phyloP scores from a whole-genome alignment of 2,888 invertebrate genomes.

The Argyra leucocephala region DNA sequence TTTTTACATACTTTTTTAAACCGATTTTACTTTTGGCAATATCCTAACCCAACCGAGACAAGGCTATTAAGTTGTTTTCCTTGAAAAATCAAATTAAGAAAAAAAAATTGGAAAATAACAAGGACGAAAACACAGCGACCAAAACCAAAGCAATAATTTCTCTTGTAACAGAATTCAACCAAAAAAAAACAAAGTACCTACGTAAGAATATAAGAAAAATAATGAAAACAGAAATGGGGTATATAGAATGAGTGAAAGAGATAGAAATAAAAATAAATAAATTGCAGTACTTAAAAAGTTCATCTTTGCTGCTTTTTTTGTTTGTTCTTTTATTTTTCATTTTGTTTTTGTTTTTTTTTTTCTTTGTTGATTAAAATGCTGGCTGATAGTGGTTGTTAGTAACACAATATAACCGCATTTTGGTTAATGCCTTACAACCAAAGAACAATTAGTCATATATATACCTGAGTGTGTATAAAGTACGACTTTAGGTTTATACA shows the following conservation, averaged over 20 bases:
- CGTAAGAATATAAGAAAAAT: background rate
- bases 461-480: too few species aligned
- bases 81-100: background rate
- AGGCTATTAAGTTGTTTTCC: background rate
- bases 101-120: too few species aligned
- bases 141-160: background rate
- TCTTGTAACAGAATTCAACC: background rate
- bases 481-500: too few species aligned
- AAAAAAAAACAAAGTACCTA: background rate
- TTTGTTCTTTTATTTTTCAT: background rate
- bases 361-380: too few species aligned
- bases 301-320: background rate
- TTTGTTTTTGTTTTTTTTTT: too few species aligned
- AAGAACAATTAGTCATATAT: too few species aligned
- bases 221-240: too few species aligned
- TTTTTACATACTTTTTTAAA: background rate
- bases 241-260: too few species aligned
- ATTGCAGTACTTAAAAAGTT: slow-evolving; percentile 1
- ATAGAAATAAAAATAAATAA: background rate
- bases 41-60: background rate
- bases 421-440: background rate
- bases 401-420: background rate
- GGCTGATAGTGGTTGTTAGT: background rate
- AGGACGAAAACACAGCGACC: background rate
- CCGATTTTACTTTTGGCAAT: background rate